Conservation (phyloP, 2,888 invertebrate genomes). For the Balanococcus diminutus region DNA sequence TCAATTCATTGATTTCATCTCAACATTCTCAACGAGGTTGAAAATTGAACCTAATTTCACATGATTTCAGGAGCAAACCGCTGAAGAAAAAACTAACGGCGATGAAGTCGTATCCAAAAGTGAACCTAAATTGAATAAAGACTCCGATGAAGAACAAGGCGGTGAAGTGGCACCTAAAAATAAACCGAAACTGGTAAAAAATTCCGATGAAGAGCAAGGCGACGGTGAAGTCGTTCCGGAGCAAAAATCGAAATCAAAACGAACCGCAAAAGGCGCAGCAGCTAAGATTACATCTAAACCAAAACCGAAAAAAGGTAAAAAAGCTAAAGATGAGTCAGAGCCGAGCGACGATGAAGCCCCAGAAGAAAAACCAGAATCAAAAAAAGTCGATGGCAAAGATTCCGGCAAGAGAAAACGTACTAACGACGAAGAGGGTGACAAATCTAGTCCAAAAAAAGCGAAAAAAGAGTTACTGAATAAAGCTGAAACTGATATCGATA, state of each 20-base stretch:
- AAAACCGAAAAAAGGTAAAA: not conserved
- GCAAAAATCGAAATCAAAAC: not conserved
- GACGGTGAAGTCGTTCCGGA: not conserved
- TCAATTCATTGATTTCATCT: not conserved
- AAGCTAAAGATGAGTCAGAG: not conserved
- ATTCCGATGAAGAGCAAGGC: not conserved
- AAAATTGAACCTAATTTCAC: not conserved
- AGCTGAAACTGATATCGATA: conserved; percentile 54
- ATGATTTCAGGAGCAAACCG: not conserved
- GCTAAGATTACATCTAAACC: not conserved
- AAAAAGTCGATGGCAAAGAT: not conserved
- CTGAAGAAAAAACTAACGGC: not conserved
- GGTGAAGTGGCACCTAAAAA: not conserved
- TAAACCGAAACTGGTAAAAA: not conserved
- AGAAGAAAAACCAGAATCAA: not conserved
- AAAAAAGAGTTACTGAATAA: conserved; percentile 44
- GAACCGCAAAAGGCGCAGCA: not conserved
- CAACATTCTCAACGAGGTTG: too few species aligned
- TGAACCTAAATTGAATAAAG: not conserved
- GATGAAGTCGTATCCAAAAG: not conserved
- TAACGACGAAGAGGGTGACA: not conserved
- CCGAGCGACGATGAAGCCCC: not conserved
- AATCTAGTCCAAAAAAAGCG: conserved; percentile 44
- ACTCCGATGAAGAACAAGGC: not conserved
- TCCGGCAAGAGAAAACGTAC: not conserved